Evolutionary conservation across 2,888 invertebrate genomes (phyloP), one percentile per base, ranked within the genome.

Genomic region (Camponotus fellah): DNA sequence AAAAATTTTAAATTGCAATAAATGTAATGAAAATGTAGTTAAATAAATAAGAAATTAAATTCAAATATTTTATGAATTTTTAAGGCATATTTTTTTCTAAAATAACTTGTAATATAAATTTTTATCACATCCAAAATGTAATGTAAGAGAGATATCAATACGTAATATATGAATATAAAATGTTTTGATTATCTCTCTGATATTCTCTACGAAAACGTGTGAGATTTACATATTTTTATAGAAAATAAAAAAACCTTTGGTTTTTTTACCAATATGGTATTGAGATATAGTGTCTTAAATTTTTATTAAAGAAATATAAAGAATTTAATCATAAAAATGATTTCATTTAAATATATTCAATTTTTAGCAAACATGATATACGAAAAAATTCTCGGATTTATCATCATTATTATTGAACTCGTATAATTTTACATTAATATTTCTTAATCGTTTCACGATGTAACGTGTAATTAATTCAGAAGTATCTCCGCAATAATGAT

Each of bases 191-290:
- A 65, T 3, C 12, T 40, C 6, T 34, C 12, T 2, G 40, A 3
- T 72, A 8, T 21, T 0, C n/a, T 37, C 49, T 34, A 8, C 10
- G 0, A 1, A 12, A n/a, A 0, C 12, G 10, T 53, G 6, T 21
- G 49, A 76, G 4, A 6, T 49, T 64, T 64, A 53, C 17, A 65
- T 53, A 21, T 37, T 21, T 53, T 53, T n/a, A 2, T 40, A 8
- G 40, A 2, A 26, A 26, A 26, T 26, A 2, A 26, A 26, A 26
- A 26, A 76, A 40, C 56, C 12, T 3, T 43, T 12, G 1, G n/a
- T n/a, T 56, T 77, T 77, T 32, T 77, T 32, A 65, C 26, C n/a
- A 6, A 53, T 40, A 65, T 65, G 17, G 5, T 2, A 56, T 26
- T n/a, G 17, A 2, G 0, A 37, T 12, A 17, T 37, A 43, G 12